A percentile compares a stretch with the other conserved stretches of the same genome.
phyloP scores from a whole-genome alignment of 2,888 invertebrate species.

The Polymixis flavicincta region DNA sequence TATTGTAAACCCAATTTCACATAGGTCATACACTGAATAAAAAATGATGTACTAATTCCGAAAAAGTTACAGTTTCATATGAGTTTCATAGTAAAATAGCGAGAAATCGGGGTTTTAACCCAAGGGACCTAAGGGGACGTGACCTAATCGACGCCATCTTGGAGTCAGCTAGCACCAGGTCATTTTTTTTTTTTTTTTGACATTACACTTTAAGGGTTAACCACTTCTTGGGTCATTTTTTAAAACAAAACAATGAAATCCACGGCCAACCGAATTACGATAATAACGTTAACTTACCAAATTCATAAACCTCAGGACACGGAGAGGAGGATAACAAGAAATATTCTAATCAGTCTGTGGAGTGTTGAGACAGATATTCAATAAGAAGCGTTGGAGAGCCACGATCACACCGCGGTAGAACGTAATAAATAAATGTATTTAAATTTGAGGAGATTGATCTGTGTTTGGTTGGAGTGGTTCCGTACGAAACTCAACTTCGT shows the following conservation, averaged over 20 bases:
- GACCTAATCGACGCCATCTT: too few species aligned
- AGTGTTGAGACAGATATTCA: constrained; percentile 50
- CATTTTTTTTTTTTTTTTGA: too few species aligned
- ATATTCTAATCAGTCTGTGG: constrained; percentile 55
- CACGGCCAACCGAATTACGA: constrained; percentile 3
- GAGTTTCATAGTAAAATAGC: too few species aligned
- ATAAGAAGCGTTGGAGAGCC: constrained; percentile 45
- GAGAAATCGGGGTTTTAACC: too few species aligned
- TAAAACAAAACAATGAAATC: background rate
- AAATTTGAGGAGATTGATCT: constrained; percentile 3
- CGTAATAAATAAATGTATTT: constrained; percentile 51
- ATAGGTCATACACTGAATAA: too few species aligned
- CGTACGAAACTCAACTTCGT: too few species aligned
- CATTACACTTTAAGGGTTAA: too few species aligned
- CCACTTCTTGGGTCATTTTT: constrained; percentile 4
- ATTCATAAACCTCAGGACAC: constrained; percentile 11
- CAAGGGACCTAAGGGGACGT: too few species aligned
- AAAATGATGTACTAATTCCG: too few species aligned
- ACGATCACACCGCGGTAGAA: constrained; percentile 25
- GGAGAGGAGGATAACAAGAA: constrained; percentile 45
- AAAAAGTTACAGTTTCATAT: too few species aligned
- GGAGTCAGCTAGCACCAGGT: too few species aligned
- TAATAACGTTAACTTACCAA: constrained; percentile 21
- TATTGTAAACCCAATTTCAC: too few species aligned
- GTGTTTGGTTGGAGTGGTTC: background rate